Conservation (phyloP, 2,113 vertebrate genomes). For the Scomber japonicus region DNA sequence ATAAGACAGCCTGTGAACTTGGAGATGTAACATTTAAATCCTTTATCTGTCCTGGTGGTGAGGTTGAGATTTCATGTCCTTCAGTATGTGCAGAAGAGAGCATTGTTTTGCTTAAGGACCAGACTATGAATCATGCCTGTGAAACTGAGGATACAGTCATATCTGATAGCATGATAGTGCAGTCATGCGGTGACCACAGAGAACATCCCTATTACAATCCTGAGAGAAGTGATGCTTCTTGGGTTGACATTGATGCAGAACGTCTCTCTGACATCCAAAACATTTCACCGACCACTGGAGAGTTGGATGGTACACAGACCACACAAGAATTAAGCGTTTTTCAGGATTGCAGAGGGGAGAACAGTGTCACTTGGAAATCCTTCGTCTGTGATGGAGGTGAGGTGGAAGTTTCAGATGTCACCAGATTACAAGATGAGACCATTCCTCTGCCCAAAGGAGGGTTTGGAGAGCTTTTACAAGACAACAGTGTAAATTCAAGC, state of each 20-base stretch:
- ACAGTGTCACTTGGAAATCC: conserved; percentile 52
- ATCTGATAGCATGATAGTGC: conserved; percentile 40
- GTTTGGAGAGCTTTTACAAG: conserved; percentile 7
- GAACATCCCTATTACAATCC: conserved; percentile 67
- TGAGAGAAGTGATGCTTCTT: conserved; percentile 3
- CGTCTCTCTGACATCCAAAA: neutral
- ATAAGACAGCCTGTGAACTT: conserved; percentile 18
- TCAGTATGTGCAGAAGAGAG: conserved; percentile 45
- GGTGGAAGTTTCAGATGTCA: conserved; percentile 60
- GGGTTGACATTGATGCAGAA: neutral
- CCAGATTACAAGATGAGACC: conserved; percentile 46
- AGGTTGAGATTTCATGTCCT: conserved; percentile 61
- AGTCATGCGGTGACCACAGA: conserved; percentile 42
- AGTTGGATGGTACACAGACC: neutral
- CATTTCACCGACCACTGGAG: neutral
- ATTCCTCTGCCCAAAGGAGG: conserved; percentile 50
- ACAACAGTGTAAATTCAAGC: conserved; percentile 31
- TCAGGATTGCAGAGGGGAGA: neutral
- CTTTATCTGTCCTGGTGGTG: conserved; percentile 67
- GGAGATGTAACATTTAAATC: conserved; percentile 74
- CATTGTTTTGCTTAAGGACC: conserved; percentile 56
- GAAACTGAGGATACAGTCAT: conserved; percentile 42
- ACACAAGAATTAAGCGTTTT: neutral
- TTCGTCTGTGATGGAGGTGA: conserved; percentile 58
- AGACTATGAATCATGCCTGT: neutral